phyloP scores from a whole-genome alignment of 2,888 invertebrate genomes.

The Thereva unica region DNA sequence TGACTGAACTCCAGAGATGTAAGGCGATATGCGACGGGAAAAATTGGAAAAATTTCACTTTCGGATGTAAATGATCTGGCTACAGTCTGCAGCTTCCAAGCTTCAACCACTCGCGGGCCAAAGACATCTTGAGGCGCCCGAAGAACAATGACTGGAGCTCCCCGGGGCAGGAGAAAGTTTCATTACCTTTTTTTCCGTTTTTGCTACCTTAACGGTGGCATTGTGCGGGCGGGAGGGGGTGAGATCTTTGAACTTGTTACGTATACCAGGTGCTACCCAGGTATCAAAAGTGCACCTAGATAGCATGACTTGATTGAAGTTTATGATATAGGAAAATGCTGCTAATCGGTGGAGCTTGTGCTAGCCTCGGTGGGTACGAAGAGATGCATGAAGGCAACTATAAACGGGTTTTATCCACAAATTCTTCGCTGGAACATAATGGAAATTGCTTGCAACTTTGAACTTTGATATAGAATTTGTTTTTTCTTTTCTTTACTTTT shows the following conservation, averaged over 20 bases:
- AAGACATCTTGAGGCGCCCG: neutral
- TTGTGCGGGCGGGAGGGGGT: conserved; percentile 16
- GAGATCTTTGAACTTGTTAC: neutral
- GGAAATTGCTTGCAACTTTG: too few relatives aligned
- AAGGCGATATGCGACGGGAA: conserved; percentile 33
- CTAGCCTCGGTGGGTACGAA: too few relatives aligned
- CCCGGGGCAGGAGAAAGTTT: conserved; percentile 36
- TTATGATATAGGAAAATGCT: too few relatives aligned
- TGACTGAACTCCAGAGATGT: conserved; percentile 30
- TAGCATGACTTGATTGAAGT: too few relatives aligned
- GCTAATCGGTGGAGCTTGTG: too few relatives aligned
- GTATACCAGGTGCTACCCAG: too few relatives aligned
- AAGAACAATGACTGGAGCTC: conserved; percentile 27
- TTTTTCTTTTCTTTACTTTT: too few relatives aligned
- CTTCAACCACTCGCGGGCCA: conserved; percentile 8
- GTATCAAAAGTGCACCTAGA: too few relatives aligned
- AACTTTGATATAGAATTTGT: too few relatives aligned
- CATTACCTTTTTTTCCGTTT: conserved; percentile 24
- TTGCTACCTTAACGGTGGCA: conserved; percentile 12
- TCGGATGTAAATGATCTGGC: conserved; percentile 33
- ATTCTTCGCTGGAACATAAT: too few relatives aligned
- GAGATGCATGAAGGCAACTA: too few relatives aligned
- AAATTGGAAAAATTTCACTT: conserved; percentile 35
- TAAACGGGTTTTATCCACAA: too few relatives aligned
- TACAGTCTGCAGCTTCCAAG: conserved; percentile 15